Evolutionary conservation across 2,888 invertebrate genomes (phyloP).

Genomic region (Allolobophora icterica): DNA sequence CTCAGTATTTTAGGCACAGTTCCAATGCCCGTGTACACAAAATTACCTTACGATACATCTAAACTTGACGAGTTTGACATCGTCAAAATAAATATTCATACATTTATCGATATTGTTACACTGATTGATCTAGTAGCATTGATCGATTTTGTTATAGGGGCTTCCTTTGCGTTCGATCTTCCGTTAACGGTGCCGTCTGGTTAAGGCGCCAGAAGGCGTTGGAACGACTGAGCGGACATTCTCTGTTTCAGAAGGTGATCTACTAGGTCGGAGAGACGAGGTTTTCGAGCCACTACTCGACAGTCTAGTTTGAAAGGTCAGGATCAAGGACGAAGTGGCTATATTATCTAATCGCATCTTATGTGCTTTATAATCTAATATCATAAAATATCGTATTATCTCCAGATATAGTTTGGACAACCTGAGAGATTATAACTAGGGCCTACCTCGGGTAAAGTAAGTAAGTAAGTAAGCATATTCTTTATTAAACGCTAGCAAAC

Average conservation of each 20-base stretch:
- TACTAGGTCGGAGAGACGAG: neutral
- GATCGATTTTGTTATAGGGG: neutral
- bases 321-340: neutral
- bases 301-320: neutral
- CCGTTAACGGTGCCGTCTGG: neutral
- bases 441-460: too few species aligned
- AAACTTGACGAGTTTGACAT: too few species aligned
- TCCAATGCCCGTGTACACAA: too few species aligned
- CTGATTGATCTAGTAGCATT: neutral
- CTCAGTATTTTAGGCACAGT: too few species aligned
- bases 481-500: too few species aligned
- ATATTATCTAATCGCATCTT: neutral
- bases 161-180: constrained; percentile 17
- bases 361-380: neutral
- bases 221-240: neutral
- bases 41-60: too few species aligned
- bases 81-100: too few species aligned
- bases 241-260: neutral
- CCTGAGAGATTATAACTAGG: too few species aligned
- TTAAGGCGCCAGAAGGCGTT: neutral
- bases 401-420: too few species aligned
- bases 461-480: too few species aligned
- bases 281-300: neutral
- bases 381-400: too few species aligned
- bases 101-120: too few species aligned